A percentile compares a stretch with the other conserved stretches of the same genome.
phyloP scores from a whole-genome alignment of 2,888 invertebrate species.

The Neria commutata region DNA sequence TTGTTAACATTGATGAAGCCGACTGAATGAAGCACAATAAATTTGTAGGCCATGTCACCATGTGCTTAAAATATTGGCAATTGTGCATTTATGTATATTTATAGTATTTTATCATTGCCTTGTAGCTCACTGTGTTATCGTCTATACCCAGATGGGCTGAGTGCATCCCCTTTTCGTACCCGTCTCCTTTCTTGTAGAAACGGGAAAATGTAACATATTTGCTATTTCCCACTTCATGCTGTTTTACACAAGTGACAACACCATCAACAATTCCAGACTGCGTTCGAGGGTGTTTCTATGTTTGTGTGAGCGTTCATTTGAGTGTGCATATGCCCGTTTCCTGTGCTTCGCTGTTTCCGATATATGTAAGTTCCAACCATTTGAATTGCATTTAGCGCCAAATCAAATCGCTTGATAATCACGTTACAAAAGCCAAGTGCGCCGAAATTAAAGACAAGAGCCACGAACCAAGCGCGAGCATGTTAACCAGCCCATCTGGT shows the following conservation, averaged over 20 bases:
- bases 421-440: slow-evolving; percentile 62
- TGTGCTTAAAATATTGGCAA: no score
- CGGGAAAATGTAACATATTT: slow-evolving; percentile 21
- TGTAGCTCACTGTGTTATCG: no score
- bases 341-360: slow-evolving; percentile 37
- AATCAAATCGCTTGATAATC: slow-evolving; percentile 63
- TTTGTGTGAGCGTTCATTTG: slow-evolving; percentile 1
- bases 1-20: no score
- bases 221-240: slow-evolving; percentile 2
- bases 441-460: slow-evolving; percentile 53
- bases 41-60: no score
- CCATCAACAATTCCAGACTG: neutral
- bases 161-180: neutral
- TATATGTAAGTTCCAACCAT: slow-evolving; percentile 51
- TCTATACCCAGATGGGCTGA: no score
- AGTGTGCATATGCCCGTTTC: slow-evolving; percentile 12
- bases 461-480: slow-evolving; percentile 40
- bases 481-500: neutral
- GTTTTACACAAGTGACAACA: neutral
- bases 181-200: neutral
- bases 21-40: no score
- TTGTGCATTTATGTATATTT: no score
- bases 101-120: no score
- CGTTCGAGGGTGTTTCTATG: neutral
- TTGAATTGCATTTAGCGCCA: slow-evolving; percentile 57